Evolutionary conservation across 2,797 vertebrate species (phyloP).

Genomic region (Acrossocheilus wenchowensis): DNA sequence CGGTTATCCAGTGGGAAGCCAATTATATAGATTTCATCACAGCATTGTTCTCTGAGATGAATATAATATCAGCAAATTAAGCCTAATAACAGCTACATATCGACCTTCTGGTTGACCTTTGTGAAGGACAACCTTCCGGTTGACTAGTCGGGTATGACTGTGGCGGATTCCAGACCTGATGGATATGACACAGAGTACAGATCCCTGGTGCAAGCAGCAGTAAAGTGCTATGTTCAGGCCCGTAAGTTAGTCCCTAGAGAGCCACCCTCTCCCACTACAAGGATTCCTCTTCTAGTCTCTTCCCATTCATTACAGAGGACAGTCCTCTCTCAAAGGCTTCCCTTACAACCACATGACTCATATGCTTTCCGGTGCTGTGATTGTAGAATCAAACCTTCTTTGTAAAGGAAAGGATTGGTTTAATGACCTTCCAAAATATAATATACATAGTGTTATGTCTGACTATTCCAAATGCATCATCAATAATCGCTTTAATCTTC

Average conservation of each 20-base stretch:
- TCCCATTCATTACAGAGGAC: conserved; percentile 49
- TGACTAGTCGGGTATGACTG: conserved; percentile 64
- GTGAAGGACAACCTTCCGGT: conserved; percentile 57
- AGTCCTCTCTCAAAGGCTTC: conserved; percentile 33
- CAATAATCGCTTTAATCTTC: conserved; percentile 45
- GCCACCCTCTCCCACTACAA: conserved; percentile 43
- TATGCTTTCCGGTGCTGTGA: conserved; percentile 11
- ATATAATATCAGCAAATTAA: conserved; percentile 30
- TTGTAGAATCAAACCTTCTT: neutral
- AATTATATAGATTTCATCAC: conserved; percentile 19
- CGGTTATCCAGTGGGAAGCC: neutral
- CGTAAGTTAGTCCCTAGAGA: conserved; percentile 48
- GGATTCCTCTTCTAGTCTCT: conserved; percentile 45
- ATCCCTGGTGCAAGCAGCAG: conserved; percentile 39
- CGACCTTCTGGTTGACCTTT: conserved; percentile 44
- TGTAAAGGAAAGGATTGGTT: neutral
- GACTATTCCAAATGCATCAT: conserved; percentile 28
- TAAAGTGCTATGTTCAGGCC: conserved; percentile 49
- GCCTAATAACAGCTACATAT: conserved; percentile 50
- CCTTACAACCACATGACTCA: conserved; percentile 23
- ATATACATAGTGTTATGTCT: conserved; percentile 5
- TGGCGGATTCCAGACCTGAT: conserved; percentile 53
- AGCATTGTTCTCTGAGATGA: conserved; percentile 8
- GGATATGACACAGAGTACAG: conserved; percentile 33
- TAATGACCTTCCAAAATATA: conserved; percentile 20